Percentiles rank a stretch among this genome's conserved stretches.
Conservation (phyloP, 2,888 invertebrate species). For the Druceiella hillmani region DNA sequence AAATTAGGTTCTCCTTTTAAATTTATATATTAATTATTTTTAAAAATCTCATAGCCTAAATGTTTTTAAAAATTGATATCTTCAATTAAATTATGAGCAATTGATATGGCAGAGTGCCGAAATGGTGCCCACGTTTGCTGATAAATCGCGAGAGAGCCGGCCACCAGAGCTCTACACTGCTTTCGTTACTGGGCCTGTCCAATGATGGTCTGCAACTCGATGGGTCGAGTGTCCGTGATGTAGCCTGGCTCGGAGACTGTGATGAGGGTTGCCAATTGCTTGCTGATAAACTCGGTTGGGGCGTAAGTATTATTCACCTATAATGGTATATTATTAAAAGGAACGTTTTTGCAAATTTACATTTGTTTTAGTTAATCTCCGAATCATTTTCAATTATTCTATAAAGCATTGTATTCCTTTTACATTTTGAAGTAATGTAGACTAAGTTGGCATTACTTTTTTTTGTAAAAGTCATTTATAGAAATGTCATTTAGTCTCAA, state of each 20-base stretch:
- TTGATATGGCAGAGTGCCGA: slow-evolving; percentile 49
- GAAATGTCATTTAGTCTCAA: too few relatives aligned
- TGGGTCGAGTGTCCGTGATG: slow-evolving; percentile 60
- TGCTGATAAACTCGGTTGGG: slow-evolving; percentile 76
- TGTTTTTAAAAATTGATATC: slow-evolving; percentile 4
- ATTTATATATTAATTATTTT: background rate
- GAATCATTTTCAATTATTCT: too few relatives aligned
- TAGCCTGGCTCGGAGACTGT: slow-evolving; percentile 79
- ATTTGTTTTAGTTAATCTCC: too few relatives aligned
- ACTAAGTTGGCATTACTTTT: too few relatives aligned
- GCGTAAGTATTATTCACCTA: slow-evolving; percentile 51
- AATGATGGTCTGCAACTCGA: slow-evolving; percentile 66
- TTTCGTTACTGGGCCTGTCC: slow-evolving; percentile 35
- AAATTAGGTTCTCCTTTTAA: slow-evolving; percentile 1
- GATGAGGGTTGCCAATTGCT: slow-evolving; percentile 72
- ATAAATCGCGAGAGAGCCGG: slow-evolving; percentile 80
- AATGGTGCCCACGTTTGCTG: slow-evolving; percentile 72
- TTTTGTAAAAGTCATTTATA: too few relatives aligned
- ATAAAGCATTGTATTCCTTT: too few relatives aligned
- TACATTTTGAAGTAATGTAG: too few relatives aligned
- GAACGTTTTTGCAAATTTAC: slow-evolving; percentile 7
- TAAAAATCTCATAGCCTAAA: background rate
- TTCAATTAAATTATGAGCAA: background rate
- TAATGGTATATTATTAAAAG: slow-evolving; percentile 4
- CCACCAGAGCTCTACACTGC: slow-evolving; percentile 32